Percentiles rank a stretch among this genome's conserved stretches.
These are phyloP conservation scores for Morinoia aosen DNA, from an alignment of 2,888 invertebrate genomes.

Conservation along the genomic window DNA sequence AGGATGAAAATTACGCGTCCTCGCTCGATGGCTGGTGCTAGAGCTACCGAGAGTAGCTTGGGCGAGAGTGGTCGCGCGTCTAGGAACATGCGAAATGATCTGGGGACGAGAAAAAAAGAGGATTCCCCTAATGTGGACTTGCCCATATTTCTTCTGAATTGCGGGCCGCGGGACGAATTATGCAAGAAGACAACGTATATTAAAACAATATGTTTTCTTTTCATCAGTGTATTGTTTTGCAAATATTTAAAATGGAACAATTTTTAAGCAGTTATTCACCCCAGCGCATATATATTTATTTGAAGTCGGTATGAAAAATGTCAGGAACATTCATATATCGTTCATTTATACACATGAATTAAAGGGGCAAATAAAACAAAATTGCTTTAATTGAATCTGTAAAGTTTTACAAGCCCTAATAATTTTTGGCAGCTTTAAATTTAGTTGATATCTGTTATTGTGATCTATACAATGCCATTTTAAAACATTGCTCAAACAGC, in stretches of 20 bases:
- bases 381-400: too few species aligned
- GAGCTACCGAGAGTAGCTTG: conserved; percentile 6
- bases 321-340: too few species aligned
- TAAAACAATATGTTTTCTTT: background rate
- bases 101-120: conserved; percentile 8
- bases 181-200: background rate
- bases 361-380: too few species aligned
- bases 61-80: conserved; percentile 38
- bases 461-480: too few species aligned
- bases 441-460: too few species aligned
- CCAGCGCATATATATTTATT: background rate
- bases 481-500: too few species aligned
- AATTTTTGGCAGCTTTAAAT: too few species aligned
- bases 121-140: conserved; percentile 7
- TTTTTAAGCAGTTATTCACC: background rate
- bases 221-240: background rate
- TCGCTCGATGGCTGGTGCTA: conserved; percentile 1
- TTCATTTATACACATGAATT: too few species aligned
- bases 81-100: background rate
- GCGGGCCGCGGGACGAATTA: background rate
- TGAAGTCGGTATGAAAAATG: background rate
- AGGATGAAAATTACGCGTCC: background rate
- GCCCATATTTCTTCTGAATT: background rate
- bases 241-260: background rate
- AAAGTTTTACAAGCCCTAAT: too few species aligned